Conservation (phyloP, 2,888 invertebrate genomes). For the Belgica antarctica region DNA sequence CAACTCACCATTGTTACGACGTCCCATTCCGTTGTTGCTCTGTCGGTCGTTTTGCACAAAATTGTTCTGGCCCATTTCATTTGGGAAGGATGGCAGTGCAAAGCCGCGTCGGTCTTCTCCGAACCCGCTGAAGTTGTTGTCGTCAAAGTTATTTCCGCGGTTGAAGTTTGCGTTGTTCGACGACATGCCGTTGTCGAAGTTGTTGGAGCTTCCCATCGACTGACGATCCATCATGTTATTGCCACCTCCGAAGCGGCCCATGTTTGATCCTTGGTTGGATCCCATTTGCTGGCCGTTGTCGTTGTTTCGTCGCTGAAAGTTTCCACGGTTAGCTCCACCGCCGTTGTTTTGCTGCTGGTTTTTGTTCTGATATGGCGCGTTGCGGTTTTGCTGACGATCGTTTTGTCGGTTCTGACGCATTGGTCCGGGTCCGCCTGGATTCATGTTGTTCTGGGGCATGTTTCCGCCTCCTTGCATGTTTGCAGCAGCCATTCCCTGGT, state of each 20-base stretch:
- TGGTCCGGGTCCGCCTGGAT: conserved; percentile 52
- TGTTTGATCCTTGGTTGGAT: background rate
- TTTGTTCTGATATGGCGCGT: conserved; percentile 32
- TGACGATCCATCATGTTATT: conserved; percentile 48
- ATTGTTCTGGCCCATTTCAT: conserved; percentile 28
- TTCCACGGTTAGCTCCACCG: conserved; percentile 44
- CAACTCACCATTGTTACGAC: conserved; percentile 31
- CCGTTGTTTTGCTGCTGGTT: conserved; percentile 8
- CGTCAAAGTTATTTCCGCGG: conserved; percentile 37
- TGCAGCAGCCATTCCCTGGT: conserved; percentile 12
- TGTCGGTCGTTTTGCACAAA: conserved; percentile 44
- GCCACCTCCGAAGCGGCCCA: conserved; percentile 49
- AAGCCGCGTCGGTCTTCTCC: conserved; percentile 53
- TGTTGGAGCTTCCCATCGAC: background rate
- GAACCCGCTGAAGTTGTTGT: conserved; percentile 44
- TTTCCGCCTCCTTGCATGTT: conserved; percentile 20
- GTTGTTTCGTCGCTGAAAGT: conserved; percentile 20
- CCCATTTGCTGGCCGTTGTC: conserved; percentile 46
- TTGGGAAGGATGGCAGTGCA: conserved; percentile 48
- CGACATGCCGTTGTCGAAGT: conserved; percentile 25
- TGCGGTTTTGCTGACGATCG: conserved; percentile 34
- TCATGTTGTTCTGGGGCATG: conserved; percentile 48
- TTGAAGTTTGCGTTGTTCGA: conserved; percentile 31
- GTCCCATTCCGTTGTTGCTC: conserved; percentile 46
- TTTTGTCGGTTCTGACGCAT: conserved; percentile 45